A percentile compares a stretch with the other conserved stretches of the same genome.
These are phyloP conservation scores for Opisthocomus hoazin DNA, from an alignment of 2,113 vertebrate genomes.

Conservation along the genomic window DNA sequence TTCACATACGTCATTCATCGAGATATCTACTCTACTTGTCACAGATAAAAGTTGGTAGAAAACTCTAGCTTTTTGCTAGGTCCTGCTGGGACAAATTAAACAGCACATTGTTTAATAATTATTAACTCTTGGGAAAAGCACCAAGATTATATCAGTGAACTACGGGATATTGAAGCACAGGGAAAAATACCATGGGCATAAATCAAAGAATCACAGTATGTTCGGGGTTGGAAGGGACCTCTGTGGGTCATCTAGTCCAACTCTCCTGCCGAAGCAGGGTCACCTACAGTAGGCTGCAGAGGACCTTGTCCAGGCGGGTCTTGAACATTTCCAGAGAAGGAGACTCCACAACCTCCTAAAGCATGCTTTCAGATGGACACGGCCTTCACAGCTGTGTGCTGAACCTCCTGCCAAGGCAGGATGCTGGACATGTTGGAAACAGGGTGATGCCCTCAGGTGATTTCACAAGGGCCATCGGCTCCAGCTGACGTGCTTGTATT, in stretches of 20 bases:
- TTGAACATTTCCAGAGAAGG: too few relatives aligned
- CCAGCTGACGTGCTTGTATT: background rate
- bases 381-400: background rate
- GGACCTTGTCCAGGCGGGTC: too few relatives aligned
- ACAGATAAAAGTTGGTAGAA: background rate
- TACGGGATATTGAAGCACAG: background rate
- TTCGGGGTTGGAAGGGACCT: too few relatives aligned
- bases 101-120: background rate
- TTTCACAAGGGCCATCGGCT: background rate
- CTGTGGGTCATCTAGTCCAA: too few relatives aligned
- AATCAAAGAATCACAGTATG: too few relatives aligned
- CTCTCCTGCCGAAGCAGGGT: too few relatives aligned
- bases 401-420: background rate
- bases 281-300: too few relatives aligned
- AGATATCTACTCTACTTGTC: background rate
- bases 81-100: background rate
- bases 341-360: too few relatives aligned
- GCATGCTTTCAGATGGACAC: background rate
- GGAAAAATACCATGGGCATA: background rate
- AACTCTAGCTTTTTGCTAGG: background rate
- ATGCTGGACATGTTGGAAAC: background rate
- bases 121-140: background rate
- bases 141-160: background rate
- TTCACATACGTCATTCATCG: background rate
- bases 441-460: background rate